Base-by-base conservation (phyloP, 1,140 invertebrate genomes). In the Rhynchophorus ferrugineus region DNA sequence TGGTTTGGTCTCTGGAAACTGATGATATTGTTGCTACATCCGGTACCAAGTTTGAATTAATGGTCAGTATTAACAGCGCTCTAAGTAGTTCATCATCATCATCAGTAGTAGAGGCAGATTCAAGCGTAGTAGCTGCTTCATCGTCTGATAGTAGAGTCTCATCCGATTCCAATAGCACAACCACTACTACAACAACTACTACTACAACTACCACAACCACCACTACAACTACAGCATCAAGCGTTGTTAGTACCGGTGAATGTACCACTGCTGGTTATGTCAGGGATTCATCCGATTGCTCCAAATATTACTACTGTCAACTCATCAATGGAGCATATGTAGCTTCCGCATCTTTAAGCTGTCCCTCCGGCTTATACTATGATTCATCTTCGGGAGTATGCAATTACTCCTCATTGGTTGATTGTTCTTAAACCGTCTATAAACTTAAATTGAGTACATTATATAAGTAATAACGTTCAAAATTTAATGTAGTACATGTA, bases 1-100 rank as follows among this genome's bases (percentile, higher is more conserved):
- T 87, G 82, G 48, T 83, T 0, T 89, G 85, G 85, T 81, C 80
- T 53, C 73, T 89, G 2, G 85, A 87, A 59, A 83, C 81, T 37
- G 86, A 88, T 8, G 62, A 64, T 41, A 52, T 58, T 18, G 17
- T 29, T 11, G 62, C 56, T 3, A 52, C 65, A 0, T 85, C 81
- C 56, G 73, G 77, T 3, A 60, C 75, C 3, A 69, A 72, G 41
- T 84, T 73, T 64, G 76, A 80, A 3, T 63, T 87, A 5, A 59
- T 85, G 11, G 75, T 66, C 37, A 66, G 79, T 2, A 73, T 86
- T 16, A 79, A 79, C 9, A 49, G 37, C 36, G 54, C 46, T n/a
- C n/a, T n/a, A n/a, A n/a, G n/a, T n/a, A 18, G 8, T 24, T n/a
- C 13, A 29, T 6, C 24, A 29, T 29, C 24, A 29, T 18, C 19